These are phyloP conservation scores for Passerina amoena DNA, from an alignment of 2,113 vertebrate species.

Conservation along the genomic window DNA sequence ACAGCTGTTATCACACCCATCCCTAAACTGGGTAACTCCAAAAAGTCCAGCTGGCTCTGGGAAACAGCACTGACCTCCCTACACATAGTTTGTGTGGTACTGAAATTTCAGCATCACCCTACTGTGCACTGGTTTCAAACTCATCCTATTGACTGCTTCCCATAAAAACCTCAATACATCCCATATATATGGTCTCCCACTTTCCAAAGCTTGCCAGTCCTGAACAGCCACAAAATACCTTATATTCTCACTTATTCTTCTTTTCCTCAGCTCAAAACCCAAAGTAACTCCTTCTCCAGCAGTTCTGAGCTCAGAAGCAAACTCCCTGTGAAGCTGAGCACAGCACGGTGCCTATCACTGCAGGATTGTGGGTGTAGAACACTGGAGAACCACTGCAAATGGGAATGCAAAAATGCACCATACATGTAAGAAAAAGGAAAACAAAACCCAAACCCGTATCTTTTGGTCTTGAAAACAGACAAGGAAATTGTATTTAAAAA, in stretches of 20 bases:
- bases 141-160: neutral
- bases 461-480: neutral
- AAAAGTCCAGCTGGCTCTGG: neutral
- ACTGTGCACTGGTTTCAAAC: neutral
- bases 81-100: rapidly evolving
- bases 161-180: neutral
- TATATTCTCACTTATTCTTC: neutral
- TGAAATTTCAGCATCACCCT: neutral
- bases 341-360: rapidly evolving
- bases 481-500: neutral
- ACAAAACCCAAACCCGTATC: neutral
- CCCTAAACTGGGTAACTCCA: neutral
- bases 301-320: neutral
- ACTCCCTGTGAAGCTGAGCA: neutral
- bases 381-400: neutral
- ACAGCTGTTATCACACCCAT: neutral
- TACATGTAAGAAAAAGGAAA: neutral
- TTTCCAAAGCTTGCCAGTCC: neutral
- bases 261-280: neutral
- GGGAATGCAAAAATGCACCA: neutral
- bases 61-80: neutral
- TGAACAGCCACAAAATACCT: neutral
- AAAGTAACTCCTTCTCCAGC: neutral
- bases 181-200: neutral
- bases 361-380: neutral